Percentiles rank a stretch among this genome's conserved stretches.
These are phyloP conservation scores for Apamea sordens DNA, from an alignment of 2,888 invertebrate species.

Conservation along the genomic window DNA sequence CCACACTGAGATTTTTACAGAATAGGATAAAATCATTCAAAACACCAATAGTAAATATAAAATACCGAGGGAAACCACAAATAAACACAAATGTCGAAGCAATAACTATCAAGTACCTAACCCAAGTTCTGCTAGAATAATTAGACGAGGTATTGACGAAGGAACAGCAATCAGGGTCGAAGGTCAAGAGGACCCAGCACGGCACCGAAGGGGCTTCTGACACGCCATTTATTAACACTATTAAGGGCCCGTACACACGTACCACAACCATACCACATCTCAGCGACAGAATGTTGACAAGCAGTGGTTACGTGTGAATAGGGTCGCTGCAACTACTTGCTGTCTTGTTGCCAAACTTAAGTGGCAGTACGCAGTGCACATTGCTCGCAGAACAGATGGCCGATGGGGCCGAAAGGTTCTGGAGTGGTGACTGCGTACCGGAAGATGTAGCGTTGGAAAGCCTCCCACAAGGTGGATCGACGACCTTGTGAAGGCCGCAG, in stretches of 20 bases:
- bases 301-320: background rate
- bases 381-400: too few relatives aligned
- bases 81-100: constrained; percentile 38
- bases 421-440: too few relatives aligned
- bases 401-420: too few relatives aligned
- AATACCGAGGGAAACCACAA: background rate
- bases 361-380: too few relatives aligned
- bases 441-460: too few relatives aligned
- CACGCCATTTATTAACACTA: constrained; percentile 41
- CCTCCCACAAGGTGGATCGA: too few relatives aligned
- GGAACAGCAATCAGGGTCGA: constrained; percentile 36
- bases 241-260: background rate
- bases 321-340: background rate
- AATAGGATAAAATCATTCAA: background rate
- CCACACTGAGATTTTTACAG: background rate
- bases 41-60: background rate
- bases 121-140: constrained; percentile 35
- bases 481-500: too few relatives aligned
- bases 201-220: constrained; percentile 7
- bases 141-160: constrained; percentile 48
- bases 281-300: background rate
- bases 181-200: constrained; percentile 29
- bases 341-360: background rate
- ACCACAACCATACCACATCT: background rate
- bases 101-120: constrained; percentile 26